Evolutionary conservation across 37 sponge, comb jelly and placozoan genomes (phyloP).

Genomic region (Aphrocallistes beatrix): DNA sequence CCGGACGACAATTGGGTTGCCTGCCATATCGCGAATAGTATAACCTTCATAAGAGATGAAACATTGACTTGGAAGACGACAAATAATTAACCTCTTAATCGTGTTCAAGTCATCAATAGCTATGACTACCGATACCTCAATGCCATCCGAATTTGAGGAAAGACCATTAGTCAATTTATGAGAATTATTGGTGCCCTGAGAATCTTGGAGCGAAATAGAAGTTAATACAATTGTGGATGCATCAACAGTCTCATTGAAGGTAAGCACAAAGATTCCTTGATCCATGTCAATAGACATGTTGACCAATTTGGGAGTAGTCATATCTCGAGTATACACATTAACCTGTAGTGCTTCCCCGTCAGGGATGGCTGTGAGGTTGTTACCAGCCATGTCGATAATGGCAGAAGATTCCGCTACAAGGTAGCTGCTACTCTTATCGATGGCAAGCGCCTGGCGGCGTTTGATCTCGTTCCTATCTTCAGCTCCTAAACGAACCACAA

Average conservation of each 20-base stretch:
- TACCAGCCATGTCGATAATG: constrained; percentile 52
- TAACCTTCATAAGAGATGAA: constrained; percentile 37
- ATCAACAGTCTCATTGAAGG: constrained; percentile 76
- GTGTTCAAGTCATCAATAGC: constrained; percentile 49
- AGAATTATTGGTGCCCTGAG: not conserved
- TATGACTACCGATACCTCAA: constrained; percentile 37
- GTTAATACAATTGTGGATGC: constrained; percentile 37
- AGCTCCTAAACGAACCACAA: constrained; percentile 58
- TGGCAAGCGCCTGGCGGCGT: constrained; percentile 50
- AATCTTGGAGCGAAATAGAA: constrained; percentile 51
- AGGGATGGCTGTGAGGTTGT: constrained; percentile 29
- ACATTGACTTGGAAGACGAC: constrained; percentile 46
- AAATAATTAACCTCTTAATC: constrained; percentile 53
- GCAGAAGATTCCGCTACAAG: constrained; percentile 31
- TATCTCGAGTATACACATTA: constrained; percentile 33
- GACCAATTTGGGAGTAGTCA: constrained; percentile 45
- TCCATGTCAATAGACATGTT: constrained; percentile 67
- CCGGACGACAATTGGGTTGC: constrained; percentile 39
- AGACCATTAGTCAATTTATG: constrained; percentile 35
- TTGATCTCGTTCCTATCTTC: constrained; percentile 74
- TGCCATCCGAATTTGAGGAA: constrained; percentile 38
- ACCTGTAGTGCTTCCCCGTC: constrained; percentile 28
- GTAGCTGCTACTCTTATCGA: constrained; percentile 31
- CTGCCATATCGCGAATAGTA: constrained; percentile 54
- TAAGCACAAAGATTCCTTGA: constrained; percentile 32